Evolutionary conservation across 2,797 vertebrate species (phyloP), one percentile per base, ranked within the genome.

Genomic region (Epinephelus awoara): DNA sequence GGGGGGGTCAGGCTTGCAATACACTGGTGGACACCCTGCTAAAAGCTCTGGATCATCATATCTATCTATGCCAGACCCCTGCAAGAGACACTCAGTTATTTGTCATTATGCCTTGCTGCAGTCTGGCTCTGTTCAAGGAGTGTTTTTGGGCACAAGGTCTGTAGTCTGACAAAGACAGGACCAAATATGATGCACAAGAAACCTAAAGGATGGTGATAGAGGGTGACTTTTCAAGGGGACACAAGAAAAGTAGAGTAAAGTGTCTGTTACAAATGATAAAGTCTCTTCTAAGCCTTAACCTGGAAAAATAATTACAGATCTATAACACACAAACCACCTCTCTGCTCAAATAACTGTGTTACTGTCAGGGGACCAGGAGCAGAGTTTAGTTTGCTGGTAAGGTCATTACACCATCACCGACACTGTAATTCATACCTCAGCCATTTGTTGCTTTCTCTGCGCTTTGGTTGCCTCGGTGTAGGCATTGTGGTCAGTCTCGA

Each of bases 401-500:
- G 4, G 34, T 34, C 34, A 7, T 8, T 7, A 34, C 34, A 34
- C 34, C 34, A 34, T 34, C 34, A 8, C 3, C n/a, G 14, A 50
- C 0, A 1, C 0, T 54, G 8, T 25, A n/a, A 12, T 52, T 61
- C 73, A 81, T 91, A 99, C 98, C 98, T 99, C 98, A 0, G 98
- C 98, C 98, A 99, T 99, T 80, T 99, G 98, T 83, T 99, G 98
- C 92, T 99, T 99, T 75, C 98, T 96, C 91, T 99, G 98, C 21
- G 98, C 98, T 88, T 99, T 99, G 49, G 98, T 99, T 18, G 98
- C 98, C 90, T 99, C 98, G 0, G 98, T 99, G 89, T 99, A 99
- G 57, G 98, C 98, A 0, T 99, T 99, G 94, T 99, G 98, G 93
- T 99, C 98, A 0, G 98, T 98, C 92, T 99, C 98, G 0, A 99